phyloP scores from a whole-genome alignment of 30 jellyfish, hydroid and myxozoan species.

The Phacellophora camtschatica region DNA sequence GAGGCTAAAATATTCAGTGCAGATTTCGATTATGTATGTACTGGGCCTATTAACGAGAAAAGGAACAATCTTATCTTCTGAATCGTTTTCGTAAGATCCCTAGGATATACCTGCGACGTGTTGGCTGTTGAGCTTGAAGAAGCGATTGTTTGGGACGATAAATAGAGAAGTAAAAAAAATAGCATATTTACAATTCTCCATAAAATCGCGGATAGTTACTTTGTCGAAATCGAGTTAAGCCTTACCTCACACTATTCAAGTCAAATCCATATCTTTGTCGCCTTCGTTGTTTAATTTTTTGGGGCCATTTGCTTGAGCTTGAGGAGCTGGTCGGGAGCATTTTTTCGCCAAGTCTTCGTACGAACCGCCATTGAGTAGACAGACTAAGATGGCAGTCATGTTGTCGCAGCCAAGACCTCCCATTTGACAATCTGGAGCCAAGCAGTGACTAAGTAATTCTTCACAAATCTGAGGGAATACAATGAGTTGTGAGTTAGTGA shows the following conservation, averaged over 20 bases:
- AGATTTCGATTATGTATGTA: too few species aligned
- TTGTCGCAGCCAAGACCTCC: conserved; percentile 99
- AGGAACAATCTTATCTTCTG: too few species aligned
- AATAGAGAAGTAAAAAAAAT: neutral
- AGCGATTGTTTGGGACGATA: neutral
- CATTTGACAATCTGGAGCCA: conserved; percentile 98
- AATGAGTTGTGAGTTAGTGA: too few species aligned
- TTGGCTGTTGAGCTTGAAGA: too few species aligned
- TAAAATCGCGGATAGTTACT: neutral
- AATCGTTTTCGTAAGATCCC: too few species aligned
- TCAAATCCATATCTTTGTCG: conserved; percentile 14
- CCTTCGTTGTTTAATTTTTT: neutral
- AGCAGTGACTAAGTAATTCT: conserved; percentile 81
- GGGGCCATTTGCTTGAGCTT: neutral
- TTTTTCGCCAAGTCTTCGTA: conserved; percentile 82
- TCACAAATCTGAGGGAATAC: conserved; percentile 73
- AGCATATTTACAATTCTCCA: conserved; percentile 17
- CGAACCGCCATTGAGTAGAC: conserved; percentile 70
- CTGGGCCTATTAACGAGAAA: too few species aligned
- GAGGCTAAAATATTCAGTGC: too few species aligned
- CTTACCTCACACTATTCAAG: neutral
- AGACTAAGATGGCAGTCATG: conserved; percentile 88
- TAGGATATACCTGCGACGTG: too few species aligned
- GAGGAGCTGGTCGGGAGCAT: conserved; percentile 72
- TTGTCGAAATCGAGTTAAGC: neutral